phyloP scores from a whole-genome alignment of 2,113 vertebrate species.

The Agelaius tricolor region DNA sequence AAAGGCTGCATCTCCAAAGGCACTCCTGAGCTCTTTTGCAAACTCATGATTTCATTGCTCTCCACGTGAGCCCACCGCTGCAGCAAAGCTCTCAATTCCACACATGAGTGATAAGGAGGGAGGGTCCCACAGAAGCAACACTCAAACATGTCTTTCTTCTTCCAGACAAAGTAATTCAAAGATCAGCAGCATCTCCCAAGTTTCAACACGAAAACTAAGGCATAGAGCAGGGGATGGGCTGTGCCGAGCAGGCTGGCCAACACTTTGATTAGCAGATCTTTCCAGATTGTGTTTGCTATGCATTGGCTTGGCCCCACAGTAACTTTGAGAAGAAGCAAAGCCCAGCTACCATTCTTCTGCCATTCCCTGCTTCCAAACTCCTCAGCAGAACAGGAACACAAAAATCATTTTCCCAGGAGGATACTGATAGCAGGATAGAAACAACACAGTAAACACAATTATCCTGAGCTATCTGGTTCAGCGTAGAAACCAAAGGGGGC shows the following conservation, averaged over 20 bases:
- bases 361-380: neutral
- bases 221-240: neutral
- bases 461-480: neutral
- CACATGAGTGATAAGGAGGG: neutral
- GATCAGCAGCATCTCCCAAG: neutral
- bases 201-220: neutral
- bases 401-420: neutral
- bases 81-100: neutral
- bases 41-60: neutral
- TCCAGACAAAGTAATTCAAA: neutral
- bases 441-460: neutral
- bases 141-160: neutral
- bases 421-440: neutral
- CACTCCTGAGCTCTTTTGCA: neutral
- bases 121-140: neutral
- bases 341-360: neutral
- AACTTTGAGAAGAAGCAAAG: neutral
- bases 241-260: neutral
- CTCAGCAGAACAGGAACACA: neutral
- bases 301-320: neutral
- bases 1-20: neutral
- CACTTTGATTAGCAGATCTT: neutral
- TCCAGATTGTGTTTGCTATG: rapidly evolving
- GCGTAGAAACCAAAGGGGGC: neutral
- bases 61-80: neutral